Conservation (phyloP, 2,888 invertebrate species). For the Lasioglossum oenotherae region DNA sequence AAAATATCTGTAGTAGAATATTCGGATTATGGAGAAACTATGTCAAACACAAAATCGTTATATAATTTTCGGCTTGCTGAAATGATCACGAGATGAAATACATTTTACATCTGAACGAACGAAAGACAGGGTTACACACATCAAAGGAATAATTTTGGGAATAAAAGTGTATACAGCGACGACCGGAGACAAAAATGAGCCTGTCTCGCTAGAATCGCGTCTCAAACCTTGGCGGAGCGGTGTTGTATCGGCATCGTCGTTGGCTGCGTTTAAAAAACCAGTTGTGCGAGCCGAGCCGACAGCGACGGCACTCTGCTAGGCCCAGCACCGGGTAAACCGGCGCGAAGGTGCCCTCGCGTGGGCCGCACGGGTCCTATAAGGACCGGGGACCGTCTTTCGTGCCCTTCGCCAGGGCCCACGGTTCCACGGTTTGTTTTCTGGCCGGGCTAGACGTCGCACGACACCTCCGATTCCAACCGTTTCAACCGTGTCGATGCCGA, state of each 20-base stretch:
- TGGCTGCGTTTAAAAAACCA: constrained; percentile 83
- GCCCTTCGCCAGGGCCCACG: constrained; percentile 56
- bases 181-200: not conserved
- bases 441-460: constrained; percentile 19
- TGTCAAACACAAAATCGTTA: not conserved
- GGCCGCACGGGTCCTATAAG: constrained; percentile 81
- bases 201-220: not conserved
- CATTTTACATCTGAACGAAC: not conserved
- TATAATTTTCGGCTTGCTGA: not conserved
- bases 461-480: not conserved
- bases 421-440: constrained; percentile 43
- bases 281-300: constrained; percentile 82
- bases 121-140: not conserved
- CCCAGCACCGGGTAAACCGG: constrained; percentile 67
- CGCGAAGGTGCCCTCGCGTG: constrained; percentile 79
- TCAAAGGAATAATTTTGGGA: not conserved
- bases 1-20: too few relatives aligned
- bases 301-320: constrained; percentile 71
- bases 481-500: not conserved
- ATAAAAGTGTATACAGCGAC: not conserved
- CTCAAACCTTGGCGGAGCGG: constrained; percentile 60
- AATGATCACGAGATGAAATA: not conserved
- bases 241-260: constrained; percentile 79
- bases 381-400: constrained; percentile 61
- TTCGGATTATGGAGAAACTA: too few relatives aligned